Evolutionary conservation across 2,888 invertebrate species (phyloP).

Genomic region (Clivina fossor): DNA sequence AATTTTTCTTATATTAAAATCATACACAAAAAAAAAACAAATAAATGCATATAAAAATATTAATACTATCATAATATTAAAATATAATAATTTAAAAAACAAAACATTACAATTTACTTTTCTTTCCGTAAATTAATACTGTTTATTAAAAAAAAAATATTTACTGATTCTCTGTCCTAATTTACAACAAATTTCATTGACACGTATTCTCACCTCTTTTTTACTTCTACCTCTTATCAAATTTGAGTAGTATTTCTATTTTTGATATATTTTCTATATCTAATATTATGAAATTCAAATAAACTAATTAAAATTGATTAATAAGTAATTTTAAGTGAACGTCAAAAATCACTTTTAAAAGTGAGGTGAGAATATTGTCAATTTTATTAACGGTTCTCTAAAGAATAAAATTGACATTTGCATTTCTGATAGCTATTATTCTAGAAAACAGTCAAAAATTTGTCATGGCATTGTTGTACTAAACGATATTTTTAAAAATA

Average conservation of each 20-base stretch:
- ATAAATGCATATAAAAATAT: constrained; percentile 22
- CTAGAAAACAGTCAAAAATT: constrained; percentile 1
- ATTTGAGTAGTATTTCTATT: too few relatives aligned
- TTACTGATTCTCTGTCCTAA: not conserved
- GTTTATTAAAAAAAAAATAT: not conserved
- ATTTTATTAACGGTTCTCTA: not conserved
- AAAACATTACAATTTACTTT: not conserved
- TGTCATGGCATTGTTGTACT: constrained; percentile 21
- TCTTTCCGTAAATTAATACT: not conserved
- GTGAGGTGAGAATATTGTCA: too few relatives aligned
- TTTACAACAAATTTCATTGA: not conserved
- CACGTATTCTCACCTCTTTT: not conserved
- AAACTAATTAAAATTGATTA: too few relatives aligned
- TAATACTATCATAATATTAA: constrained; percentile 4
- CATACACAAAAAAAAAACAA: constrained; percentile 15
- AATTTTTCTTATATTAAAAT: constrained; percentile 18
- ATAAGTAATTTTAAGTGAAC: too few relatives aligned
- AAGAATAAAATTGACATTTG: constrained; percentile 12
- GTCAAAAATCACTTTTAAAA: too few relatives aligned
- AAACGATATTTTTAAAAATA: not conserved
- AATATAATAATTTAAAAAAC: constrained; percentile 10
- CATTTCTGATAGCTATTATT: constrained; percentile 7
- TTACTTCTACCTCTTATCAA: too few relatives aligned
- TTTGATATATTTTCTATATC: too few relatives aligned
- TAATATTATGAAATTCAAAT: too few relatives aligned